These are phyloP conservation scores for Beroe forskalii DNA, from an alignment of 37 sponge, comb jelly and placozoan genomes.

Conservation along the genomic window DNA sequence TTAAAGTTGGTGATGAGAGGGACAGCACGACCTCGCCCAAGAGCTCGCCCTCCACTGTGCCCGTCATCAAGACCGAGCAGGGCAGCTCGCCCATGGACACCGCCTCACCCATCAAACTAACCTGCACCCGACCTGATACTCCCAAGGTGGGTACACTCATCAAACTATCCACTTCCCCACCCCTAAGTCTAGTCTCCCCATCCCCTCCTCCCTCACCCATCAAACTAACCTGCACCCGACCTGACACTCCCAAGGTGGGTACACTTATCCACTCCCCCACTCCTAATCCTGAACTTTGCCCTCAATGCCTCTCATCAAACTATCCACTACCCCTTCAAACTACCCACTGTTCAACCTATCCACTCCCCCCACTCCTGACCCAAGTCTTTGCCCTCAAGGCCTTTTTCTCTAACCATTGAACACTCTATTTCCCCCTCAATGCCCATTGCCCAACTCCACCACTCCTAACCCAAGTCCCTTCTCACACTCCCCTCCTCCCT, in stretches of 20 bases:
- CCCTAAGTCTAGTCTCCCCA: too few species aligned
- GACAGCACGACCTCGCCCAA: background rate
- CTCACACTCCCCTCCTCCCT: too few species aligned
- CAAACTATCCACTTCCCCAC: too few species aligned
- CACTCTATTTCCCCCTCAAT: too few species aligned
- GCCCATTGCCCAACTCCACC: too few species aligned
- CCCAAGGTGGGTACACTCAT: constrained; percentile 35
- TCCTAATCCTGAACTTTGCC: too few species aligned
- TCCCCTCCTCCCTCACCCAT: background rate
- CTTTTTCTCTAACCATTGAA: too few species aligned
- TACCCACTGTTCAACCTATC: too few species aligned
- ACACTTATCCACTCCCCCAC: too few species aligned
- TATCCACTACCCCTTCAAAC: background rate
- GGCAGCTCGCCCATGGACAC: constrained; percentile 54
- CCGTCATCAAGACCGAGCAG: background rate
- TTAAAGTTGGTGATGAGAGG: background rate
- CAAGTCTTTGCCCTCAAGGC: too few species aligned
- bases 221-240: background rate
- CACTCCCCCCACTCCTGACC: too few species aligned
- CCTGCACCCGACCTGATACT: background rate
- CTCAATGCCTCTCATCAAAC: background rate
- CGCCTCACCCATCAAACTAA: background rate
- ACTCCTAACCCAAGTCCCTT: too few species aligned
- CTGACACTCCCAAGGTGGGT: constrained; percentile 6
- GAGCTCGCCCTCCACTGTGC: background rate